Percentiles rank a stretch among this genome's conserved stretches.
phyloP scores from a whole-genome alignment of 2,113 vertebrate genomes.

The Cephalopterus ornatus region DNA sequence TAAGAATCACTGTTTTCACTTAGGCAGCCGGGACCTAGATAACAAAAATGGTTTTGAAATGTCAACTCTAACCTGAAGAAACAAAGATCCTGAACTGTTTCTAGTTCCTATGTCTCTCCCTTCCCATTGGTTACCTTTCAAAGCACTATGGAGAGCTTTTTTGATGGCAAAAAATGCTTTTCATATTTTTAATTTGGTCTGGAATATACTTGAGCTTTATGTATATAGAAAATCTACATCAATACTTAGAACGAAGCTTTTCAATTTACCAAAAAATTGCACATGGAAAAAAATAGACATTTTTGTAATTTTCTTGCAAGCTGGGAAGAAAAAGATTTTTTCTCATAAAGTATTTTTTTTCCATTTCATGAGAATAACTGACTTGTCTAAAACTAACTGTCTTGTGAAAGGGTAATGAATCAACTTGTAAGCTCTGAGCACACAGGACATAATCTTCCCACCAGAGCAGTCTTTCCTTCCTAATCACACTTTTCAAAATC shows the following conservation, averaged over 20 bases:
- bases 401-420: conserved; percentile 28
- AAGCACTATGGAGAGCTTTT: not conserved
- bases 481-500: not conserved
- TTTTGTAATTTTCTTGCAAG: not conserved
- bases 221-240: not conserved
- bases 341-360: not conserved
- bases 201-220: not conserved
- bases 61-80: not conserved
- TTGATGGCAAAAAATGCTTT: not conserved
- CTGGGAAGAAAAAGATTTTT: not conserved
- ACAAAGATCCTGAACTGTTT: not conserved
- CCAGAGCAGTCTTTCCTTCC: conserved; percentile 8
- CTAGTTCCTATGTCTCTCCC: not conserved
- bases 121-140: not conserved
- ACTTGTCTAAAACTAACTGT: not conserved
- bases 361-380: not conserved
- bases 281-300: not conserved
- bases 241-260: not conserved
- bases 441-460: conserved; percentile 16
- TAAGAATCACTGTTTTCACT: not conserved
- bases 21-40: not conserved
- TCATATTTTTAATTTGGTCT: not conserved
- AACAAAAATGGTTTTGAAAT: not conserved
- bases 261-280: not conserved
- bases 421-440: conserved; percentile 30